Percentiles rank a stretch among this genome's conserved stretches.
phyloP scores from a whole-genome alignment of 2,113 vertebrate species.

The Ailurus styani region DNA sequence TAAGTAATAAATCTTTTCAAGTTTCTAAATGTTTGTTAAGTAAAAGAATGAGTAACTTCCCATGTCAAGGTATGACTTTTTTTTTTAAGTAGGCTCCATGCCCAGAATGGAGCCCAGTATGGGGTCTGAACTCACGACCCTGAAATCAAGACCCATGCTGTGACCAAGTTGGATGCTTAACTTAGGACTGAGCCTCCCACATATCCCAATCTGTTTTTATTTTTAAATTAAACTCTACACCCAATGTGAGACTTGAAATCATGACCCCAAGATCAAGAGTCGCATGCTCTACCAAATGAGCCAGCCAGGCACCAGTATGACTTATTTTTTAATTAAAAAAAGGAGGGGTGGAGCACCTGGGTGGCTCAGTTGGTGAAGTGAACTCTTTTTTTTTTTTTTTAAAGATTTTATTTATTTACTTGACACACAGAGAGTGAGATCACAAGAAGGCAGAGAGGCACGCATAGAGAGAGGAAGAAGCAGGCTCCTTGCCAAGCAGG shows the following conservation, averaged over 20 bases:
- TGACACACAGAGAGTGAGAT: too few species aligned
- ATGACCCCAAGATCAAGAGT: not conserved
- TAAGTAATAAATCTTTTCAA: not conserved
- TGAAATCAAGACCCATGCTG: not conserved
- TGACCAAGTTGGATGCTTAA: not conserved
- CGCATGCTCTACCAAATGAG: not conserved
- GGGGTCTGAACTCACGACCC: not conserved
- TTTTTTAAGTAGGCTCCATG: not conserved
- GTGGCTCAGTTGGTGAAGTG: not conserved
- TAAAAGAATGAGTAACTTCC: conserved; percentile 5
- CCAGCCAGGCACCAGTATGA: not conserved
- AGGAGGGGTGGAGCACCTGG: not conserved
- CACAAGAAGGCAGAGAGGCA: too few species aligned
- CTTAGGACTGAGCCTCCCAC: not conserved
- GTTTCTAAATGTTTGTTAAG: not conserved
- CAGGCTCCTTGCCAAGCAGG: too few species aligned
- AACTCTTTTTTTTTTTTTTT: too few species aligned
- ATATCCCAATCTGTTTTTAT: not conserved
- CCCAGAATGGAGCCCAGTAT: too few species aligned
- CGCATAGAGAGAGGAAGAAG: too few species aligned
- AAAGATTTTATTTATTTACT: too few species aligned
- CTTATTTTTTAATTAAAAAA: not conserved
- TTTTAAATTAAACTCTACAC: not conserved
- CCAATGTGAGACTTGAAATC: not conserved
- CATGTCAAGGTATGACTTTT: not conserved